phyloP scores from a whole-genome alignment of 2,888 invertebrate genomes.

The Elysia crispata region DNA sequence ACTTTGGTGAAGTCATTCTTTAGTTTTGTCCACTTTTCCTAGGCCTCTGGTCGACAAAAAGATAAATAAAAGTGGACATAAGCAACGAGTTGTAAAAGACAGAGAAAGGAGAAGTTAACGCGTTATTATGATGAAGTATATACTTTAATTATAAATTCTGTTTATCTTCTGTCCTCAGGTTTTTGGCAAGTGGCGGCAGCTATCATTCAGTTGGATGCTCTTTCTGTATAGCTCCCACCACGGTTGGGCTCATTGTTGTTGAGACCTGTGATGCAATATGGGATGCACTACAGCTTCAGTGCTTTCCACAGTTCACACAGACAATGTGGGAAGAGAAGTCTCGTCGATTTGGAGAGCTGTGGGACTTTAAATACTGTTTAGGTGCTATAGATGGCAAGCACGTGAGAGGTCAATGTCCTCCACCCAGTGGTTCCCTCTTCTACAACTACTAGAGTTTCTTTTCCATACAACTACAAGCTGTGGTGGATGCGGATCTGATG shows the following conservation, averaged over 20 bases:
- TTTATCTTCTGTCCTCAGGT: not conserved
- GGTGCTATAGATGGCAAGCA: slow-evolving; percentile 16
- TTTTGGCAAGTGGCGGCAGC: slow-evolving; percentile 1
- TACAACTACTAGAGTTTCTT: slow-evolving; percentile 20
- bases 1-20: not conserved
- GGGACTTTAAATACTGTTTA: not conserved
- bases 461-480: not conserved
- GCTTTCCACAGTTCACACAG: slow-evolving; percentile 5
- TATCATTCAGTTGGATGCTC: not conserved
- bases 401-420: not conserved
- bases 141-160: no score
- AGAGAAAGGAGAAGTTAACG: no score
- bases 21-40: not conserved
- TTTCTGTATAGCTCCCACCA: not conserved
- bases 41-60: no score
- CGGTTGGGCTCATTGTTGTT: not conserved
- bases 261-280: slow-evolving; percentile 6
- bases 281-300: not conserved
- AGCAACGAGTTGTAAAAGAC: no score
- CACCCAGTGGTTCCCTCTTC: slow-evolving; percentile 13
- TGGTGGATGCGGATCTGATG: not conserved
- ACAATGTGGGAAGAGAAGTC: not conserved
- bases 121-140: no score
- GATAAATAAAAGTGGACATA: no score
- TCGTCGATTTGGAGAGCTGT: not conserved